Percentiles rank a stretch among this genome's conserved stretches.
phyloP scores from a whole-genome alignment of 1,140 invertebrate genomes.

The Ganaspis sp. region DNA sequence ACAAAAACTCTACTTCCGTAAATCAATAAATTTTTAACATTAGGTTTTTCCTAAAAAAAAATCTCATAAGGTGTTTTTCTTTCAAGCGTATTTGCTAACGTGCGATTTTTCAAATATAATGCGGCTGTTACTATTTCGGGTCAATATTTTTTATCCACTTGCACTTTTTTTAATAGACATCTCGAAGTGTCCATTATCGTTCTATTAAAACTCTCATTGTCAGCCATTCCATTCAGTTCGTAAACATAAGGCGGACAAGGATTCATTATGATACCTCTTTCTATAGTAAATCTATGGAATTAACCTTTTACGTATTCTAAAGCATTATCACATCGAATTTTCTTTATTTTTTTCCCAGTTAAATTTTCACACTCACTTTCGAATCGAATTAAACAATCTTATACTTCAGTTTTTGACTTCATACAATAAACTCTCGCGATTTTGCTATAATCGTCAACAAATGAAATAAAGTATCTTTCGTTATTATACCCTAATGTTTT shows the following conservation, averaged over 20 bases:
- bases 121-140: constrained; percentile 48
- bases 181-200: constrained; percentile 52
- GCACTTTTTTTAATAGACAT: constrained; percentile 53
- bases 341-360: no score
- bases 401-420: background rate
- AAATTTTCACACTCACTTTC: no score
- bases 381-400: no score
- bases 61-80: constrained; percentile 59
- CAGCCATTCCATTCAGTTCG: constrained; percentile 51
- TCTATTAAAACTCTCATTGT: constrained; percentile 52
- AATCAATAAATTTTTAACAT: constrained; percentile 52
- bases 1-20: constrained; percentile 53
- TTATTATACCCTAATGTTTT: background rate
- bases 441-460: background rate
- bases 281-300: no score
- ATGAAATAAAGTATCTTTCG: background rate
- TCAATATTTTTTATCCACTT: constrained; percentile 48
- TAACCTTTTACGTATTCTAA: no score
- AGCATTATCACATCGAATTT: no score
- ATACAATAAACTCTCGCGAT: background rate
- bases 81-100: constrained; percentile 49
- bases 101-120: constrained; percentile 33
- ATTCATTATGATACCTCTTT: no score
- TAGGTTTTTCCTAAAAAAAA: constrained; percentile 53
- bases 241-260: constrained; percentile 39